Conservation (phyloP, 35 echinoderm and acorn worm genomes). For the Patiria miniata region DNA sequence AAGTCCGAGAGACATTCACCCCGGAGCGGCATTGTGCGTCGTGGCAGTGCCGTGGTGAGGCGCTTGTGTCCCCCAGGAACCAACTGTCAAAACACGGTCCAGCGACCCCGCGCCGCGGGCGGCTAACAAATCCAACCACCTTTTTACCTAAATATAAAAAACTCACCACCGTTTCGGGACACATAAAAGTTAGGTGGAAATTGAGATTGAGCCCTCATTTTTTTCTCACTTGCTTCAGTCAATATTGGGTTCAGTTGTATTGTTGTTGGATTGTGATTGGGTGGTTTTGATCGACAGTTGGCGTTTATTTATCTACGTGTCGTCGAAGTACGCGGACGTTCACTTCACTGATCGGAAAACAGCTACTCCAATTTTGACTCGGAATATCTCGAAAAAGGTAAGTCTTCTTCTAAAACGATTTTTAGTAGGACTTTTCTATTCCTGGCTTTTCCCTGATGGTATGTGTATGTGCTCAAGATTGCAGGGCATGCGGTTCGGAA, state of each 20-base stretch:
- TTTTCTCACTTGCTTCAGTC: neutral
- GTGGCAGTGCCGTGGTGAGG: neutral
- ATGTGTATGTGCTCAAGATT: too few species aligned
- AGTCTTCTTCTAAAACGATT: too few species aligned
- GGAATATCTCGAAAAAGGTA: too few species aligned
- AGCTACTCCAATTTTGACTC: too few species aligned
- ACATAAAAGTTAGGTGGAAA: neutral
- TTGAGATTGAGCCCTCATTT: neutral
- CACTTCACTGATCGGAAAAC: too few species aligned
- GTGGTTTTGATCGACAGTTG: too few species aligned
- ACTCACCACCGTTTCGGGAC: neutral
- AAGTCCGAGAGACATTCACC: neutral
- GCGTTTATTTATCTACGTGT: too few species aligned
- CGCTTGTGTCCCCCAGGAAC: neutral
- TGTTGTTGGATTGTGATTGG: neutral
- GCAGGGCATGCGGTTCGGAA: too few species aligned
- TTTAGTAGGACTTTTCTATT: too few species aligned
- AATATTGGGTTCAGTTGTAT: neutral
- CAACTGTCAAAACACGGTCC: slow-evolving; percentile 2
- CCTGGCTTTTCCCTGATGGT: too few species aligned
- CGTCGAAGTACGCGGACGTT: too few species aligned
- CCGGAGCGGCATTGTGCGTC: neutral
- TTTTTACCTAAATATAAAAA: neutral
- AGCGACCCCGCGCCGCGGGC: neutral
- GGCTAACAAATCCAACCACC: neutral